Evolutionary conservation across 2,113 vertebrate genomes (phyloP).

Genomic region (Meles meles): DNA sequence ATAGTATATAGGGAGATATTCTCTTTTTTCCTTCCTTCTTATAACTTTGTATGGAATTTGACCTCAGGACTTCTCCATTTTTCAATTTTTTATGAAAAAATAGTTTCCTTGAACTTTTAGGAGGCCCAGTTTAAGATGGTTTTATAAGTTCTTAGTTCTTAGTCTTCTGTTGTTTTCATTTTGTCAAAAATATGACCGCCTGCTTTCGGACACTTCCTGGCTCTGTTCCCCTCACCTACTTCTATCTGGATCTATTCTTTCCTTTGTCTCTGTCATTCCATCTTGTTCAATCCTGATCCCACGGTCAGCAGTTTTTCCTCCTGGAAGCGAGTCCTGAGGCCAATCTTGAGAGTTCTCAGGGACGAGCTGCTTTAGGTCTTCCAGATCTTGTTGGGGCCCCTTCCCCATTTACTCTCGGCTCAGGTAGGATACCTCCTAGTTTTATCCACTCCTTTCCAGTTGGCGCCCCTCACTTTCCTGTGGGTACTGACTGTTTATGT

Average conservation of each 20-base stretch:
- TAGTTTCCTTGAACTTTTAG: neutral
- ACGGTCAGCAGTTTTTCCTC: neutral
- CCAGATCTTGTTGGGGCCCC: neutral
- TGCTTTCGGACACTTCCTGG: neutral
- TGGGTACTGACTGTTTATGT: neutral
- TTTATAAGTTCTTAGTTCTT: neutral
- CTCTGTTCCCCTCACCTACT: neutral
- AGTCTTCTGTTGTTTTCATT: neutral
- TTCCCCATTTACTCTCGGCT: neutral
- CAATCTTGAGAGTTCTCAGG: neutral
- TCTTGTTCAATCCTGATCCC: neutral
- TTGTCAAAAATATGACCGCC: neutral
- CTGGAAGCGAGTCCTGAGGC: neutral
- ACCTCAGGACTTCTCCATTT: neutral
- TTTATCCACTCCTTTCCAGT: neutral
- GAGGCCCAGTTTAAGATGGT: neutral
- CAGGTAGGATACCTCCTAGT: neutral
- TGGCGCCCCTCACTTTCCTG: neutral
- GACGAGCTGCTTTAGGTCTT: no score
- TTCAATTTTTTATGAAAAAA: constrained; percentile 19
- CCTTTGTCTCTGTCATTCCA: neutral
- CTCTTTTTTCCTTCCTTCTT: neutral
- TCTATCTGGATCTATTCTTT: neutral
- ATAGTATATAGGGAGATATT: neutral
- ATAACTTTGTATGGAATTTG: neutral